Percentiles rank a stretch among this genome's conserved stretches.
These are phyloP conservation scores for Geotrupes spiniger DNA, from an alignment of 2,888 invertebrate genomes.

Conservation along the genomic window DNA sequence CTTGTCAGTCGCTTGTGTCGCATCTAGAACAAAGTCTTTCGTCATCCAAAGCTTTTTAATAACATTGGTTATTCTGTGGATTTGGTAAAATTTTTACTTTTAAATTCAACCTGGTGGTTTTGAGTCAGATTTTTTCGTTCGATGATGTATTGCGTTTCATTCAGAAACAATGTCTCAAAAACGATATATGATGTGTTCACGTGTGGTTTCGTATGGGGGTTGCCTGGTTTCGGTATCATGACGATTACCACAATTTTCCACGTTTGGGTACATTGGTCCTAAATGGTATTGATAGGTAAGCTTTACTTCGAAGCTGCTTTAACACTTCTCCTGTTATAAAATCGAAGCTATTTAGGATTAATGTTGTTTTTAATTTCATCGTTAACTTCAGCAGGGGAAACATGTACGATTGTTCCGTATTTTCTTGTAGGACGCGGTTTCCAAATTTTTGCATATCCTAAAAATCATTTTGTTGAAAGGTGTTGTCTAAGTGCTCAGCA, in stretches of 20 bases:
- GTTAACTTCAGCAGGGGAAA: conserved; percentile 2
- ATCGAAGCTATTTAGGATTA: not conserved
- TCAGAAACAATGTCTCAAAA: conserved; percentile 7
- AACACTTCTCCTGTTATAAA: too few relatives aligned
- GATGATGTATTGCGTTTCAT: conserved; percentile 6
- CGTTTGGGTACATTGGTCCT: not conserved
- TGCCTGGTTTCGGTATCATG: conserved; percentile 1
- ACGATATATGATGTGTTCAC: not conserved
- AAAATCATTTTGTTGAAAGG: conserved; percentile 6
- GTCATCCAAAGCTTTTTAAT: conserved; percentile 2
- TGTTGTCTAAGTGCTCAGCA: conserved; percentile 7
- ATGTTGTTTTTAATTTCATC: conserved; percentile 6
- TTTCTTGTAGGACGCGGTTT: not conserved
- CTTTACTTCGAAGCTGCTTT: too few relatives aligned
- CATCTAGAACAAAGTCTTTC: not conserved
- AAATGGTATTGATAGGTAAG: too few relatives aligned
- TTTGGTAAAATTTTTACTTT: conserved; percentile 1
- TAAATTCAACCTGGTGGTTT: conserved; percentile 9
- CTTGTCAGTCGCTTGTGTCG: conserved; percentile 7
- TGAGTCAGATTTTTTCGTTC: conserved; percentile 2
- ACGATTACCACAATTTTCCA: conserved; percentile 4
- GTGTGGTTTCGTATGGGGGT: conserved; percentile 1
- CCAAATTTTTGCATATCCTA: not conserved
- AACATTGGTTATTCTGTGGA: not conserved
- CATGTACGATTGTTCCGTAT: conserved; percentile 4